Conservation (phyloP, 53 echinoderm and acorn worm species). For the Holothuria scabra region DNA sequence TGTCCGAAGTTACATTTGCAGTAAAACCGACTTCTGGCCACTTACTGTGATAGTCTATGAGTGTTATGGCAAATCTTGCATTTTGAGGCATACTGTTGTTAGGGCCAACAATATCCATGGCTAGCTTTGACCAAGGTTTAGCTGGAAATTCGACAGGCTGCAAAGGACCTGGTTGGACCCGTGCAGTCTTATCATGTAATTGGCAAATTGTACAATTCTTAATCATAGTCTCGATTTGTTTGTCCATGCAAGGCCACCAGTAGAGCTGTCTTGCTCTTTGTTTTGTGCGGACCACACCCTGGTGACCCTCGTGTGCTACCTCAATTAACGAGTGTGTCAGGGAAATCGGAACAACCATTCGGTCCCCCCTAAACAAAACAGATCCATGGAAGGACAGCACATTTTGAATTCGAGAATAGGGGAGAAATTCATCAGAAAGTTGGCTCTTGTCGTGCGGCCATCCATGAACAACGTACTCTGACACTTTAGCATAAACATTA, state of each 20-base stretch:
- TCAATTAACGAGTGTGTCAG: no score
- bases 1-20: neutral
- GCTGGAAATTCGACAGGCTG: neutral
- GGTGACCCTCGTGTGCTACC: slow-evolving; percentile 70
- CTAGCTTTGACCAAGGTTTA: slow-evolving; percentile 17
- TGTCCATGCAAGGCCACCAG: slow-evolving; percentile 65
- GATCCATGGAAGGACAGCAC: no score
- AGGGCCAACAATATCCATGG: slow-evolving; percentile 24
- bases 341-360: no score
- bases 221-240: neutral
- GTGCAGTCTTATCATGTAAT: neutral
- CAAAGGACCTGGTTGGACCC: neutral
- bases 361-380: neutral
- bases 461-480: no score
- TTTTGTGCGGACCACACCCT: slow-evolving; percentile 68
- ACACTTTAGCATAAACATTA: no score
- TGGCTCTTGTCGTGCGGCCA: no score
- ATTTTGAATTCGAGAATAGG: no score
- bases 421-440: no score
- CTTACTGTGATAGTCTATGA: slow-evolving; percentile 3
- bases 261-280: slow-evolving; percentile 61
- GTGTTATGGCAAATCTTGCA: slow-evolving; percentile 17
- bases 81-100: slow-evolving; percentile 1
- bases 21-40: slow-evolving; percentile 5
- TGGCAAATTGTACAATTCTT: slow-evolving; percentile 5